Percentiles rank a stretch among this genome's conserved stretches.
Evolutionary conservation across 2,888 invertebrate genomes (phyloP).

Genomic region (Cyclophora punctaria): DNA sequence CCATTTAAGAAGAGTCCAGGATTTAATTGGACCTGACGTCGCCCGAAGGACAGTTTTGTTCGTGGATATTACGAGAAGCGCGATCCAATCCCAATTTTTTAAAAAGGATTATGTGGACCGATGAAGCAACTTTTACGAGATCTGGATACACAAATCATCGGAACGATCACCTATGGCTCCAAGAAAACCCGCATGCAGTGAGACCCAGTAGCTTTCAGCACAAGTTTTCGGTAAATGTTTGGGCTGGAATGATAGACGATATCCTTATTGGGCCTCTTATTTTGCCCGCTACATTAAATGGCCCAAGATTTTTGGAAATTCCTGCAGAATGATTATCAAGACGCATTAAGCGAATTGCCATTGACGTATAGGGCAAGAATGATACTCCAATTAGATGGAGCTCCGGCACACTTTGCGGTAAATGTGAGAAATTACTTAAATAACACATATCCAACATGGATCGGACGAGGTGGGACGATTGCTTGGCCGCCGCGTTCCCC

Average conservation of each 20-base stretch:
- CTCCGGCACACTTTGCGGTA: slow-evolving; percentile 4
- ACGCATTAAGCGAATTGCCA: slow-evolving; percentile 1
- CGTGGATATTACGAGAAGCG: slow-evolving; percentile 3
- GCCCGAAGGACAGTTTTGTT: slow-evolving; percentile 4
- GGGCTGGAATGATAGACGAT: slow-evolving; percentile 7
- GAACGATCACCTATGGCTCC: slow-evolving; percentile 7
- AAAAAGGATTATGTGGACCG: slow-evolving; percentile 6
- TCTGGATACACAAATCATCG: slow-evolving; percentile 4
- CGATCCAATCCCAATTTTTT: slow-evolving; percentile 3
- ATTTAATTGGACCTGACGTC: slow-evolving; percentile 4
- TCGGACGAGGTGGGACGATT: too few relatives aligned
- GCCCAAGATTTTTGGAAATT: slow-evolving; percentile 9
- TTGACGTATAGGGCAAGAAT: neutral
- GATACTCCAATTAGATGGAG: slow-evolving; percentile 3
- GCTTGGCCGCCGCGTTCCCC: too few relatives aligned
- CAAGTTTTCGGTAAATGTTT: slow-evolving; percentile 7
- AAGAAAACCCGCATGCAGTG: slow-evolving; percentile 7
- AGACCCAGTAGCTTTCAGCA: slow-evolving; percentile 5
- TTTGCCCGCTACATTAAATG: slow-evolving; percentile 8
- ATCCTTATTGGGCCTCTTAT: slow-evolving; percentile 5
- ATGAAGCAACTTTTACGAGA: slow-evolving; percentile 4
- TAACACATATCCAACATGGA: neutral
- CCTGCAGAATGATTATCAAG: neutral
- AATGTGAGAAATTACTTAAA: slow-evolving; percentile 1
- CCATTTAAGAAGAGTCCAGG: slow-evolving; percentile 7